Conservation (phyloP, 2,888 invertebrate genomes). For the Tenodera sinensis region DNA sequence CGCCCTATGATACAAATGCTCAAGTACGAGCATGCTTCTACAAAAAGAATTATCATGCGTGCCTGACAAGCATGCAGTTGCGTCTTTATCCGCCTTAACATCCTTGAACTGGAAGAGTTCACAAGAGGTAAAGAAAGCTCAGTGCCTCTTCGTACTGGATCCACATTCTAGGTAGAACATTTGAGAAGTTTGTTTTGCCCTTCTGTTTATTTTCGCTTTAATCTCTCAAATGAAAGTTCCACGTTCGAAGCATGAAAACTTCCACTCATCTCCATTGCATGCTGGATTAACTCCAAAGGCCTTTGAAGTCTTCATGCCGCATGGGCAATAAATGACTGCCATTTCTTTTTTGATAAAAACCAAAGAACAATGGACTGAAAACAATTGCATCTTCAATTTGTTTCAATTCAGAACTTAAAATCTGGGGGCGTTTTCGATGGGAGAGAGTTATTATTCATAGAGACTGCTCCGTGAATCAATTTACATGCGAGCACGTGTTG, state of each 20-base stretch:
- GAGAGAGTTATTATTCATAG: neutral
- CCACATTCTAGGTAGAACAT: too few relatives aligned
- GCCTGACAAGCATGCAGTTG: too few relatives aligned
- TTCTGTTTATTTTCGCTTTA: neutral
- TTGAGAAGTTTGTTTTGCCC: neutral
- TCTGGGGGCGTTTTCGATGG: neutral
- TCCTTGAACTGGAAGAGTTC: too few relatives aligned
- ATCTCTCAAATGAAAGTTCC: too few relatives aligned
- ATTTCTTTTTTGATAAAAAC: neutral
- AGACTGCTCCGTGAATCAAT: slow-evolving; percentile 1
- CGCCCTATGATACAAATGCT: too few relatives aligned
- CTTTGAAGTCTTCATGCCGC: neutral
- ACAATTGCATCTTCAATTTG: neutral
- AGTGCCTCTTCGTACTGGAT: too few relatives aligned
- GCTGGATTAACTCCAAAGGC: neutral
- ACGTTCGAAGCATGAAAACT: neutral
- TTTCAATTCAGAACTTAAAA: neutral
- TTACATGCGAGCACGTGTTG: neutral
- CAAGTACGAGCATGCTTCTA: too few relatives aligned
- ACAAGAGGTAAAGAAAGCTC: too few relatives aligned
- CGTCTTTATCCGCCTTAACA: too few relatives aligned
- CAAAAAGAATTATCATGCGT: too few relatives aligned
- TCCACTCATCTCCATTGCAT: too few relatives aligned
- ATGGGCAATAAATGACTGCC: neutral
- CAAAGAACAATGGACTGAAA: neutral